phyloP scores from a whole-genome alignment of 23 tunicate species.

The Phallusia fumigata region DNA sequence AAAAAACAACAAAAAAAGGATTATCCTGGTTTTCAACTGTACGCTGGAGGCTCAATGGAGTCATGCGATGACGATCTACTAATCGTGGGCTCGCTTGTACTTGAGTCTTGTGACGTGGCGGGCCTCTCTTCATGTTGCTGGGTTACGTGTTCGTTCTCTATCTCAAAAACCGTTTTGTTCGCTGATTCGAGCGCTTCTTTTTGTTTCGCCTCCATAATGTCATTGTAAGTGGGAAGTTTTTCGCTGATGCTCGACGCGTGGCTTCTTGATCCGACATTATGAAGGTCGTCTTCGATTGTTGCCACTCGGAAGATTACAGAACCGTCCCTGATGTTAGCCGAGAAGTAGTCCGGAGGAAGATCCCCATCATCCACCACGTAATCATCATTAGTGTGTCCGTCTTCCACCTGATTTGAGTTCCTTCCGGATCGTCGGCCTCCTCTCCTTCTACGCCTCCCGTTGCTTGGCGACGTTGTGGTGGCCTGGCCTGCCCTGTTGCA shows the following conservation, averaged over 20 bases:
- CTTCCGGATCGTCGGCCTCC: not conserved
- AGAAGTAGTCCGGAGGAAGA: not conserved
- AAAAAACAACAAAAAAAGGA: no score
- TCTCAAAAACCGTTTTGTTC: not conserved
- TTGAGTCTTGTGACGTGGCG: not conserved
- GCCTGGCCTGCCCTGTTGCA: not conserved
- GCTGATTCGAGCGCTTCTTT: not conserved
- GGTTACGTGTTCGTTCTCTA: not conserved
- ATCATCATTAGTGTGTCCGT: not conserved
- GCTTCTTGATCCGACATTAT: not conserved
- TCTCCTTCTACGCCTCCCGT: not conserved
- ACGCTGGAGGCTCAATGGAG: not conserved
- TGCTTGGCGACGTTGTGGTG: not conserved
- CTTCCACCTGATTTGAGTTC: not conserved
- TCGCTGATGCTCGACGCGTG: not conserved
- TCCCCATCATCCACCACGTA: not conserved
- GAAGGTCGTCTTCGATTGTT: constrained; percentile 1
- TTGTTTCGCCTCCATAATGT: not conserved
- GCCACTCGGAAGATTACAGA: not conserved
- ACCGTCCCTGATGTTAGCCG: not conserved
- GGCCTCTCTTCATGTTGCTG: not conserved
- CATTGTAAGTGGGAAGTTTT: not conserved
- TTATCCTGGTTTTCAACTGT: not conserved
- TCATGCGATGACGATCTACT: not conserved
- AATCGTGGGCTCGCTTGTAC: not conserved